Conservation (phyloP, 1,140 invertebrate genomes). For the Pseudoatta argentina region DNA sequence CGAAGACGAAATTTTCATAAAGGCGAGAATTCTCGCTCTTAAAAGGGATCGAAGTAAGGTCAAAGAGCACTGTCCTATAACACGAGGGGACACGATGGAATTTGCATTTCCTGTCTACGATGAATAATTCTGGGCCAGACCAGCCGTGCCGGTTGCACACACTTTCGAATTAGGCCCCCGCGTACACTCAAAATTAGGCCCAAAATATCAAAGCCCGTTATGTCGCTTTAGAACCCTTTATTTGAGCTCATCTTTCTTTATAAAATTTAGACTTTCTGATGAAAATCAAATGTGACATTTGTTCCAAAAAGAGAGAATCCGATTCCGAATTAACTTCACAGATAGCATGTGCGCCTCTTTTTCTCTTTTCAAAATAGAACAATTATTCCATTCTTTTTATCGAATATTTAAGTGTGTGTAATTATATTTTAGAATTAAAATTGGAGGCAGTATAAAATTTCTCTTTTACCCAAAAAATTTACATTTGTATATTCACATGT, state of each 20-base stretch:
- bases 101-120: conserved; percentile 79
- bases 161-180: conserved; percentile 56
- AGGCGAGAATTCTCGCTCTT: conserved; percentile 5
- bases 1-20: conserved; percentile 21
- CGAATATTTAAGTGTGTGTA: not conserved
- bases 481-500: not conserved
- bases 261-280: not conserved
- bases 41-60: conserved; percentile 63
- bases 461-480: not conserved
- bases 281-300: not conserved
- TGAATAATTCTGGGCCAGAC: conserved; percentile 73
- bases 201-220: not conserved
- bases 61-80: conserved; percentile 74
- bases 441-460: not conserved
- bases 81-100: conserved; percentile 66
- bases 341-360: not conserved
- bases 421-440: not conserved
- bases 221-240: not conserved
- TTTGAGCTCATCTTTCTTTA: not conserved
- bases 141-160: conserved; percentile 7
- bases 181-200: conserved; percentile 34
- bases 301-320: not conserved
- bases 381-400: not conserved
- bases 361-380: not conserved
- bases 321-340: not conserved